Base-by-base conservation (phyloP, 2,888 invertebrate species). In the Chymomyza procnemis region DNA sequence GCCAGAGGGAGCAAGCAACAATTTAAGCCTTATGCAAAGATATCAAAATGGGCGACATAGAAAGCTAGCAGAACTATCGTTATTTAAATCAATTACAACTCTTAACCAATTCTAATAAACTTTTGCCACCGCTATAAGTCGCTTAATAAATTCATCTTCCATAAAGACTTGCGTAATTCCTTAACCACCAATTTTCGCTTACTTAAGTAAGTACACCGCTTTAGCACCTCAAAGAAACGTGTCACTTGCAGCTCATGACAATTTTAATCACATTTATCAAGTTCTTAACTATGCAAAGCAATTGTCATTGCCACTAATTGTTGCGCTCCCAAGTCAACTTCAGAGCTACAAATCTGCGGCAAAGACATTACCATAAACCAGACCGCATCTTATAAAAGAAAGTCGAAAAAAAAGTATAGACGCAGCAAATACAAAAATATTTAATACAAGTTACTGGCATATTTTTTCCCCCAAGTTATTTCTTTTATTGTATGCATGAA, bases 401-500 rank as follows among this genome's bases (percentile, higher is more conserved):
- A 50, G 34, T 18, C n/a, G 19, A 34, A 58, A 63, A 58, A 61
- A 69, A 50, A 26, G 8, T 6, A 26, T 26, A 56, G 22, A 14
- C 4, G 46, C 58, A n/a, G 58, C n/a, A 12, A 54, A 19, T 26
- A 46, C 30, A 55, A 18, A 50, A 66, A 70, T 66, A 68, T 71
- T 71, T 78, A 75, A 78, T 71, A 73, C 68, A 66, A 63, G 64
- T 76, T 66, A 73, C 58, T 62, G 66, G 68, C 67, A 71, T 64
- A 63, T 78, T 74, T 69, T 62, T 69, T 57, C 62, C 50, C 50
- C 21, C 61, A 70, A 84, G 79, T 64, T 76, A 69, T 79, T 71
- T 65, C 69, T 66, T 71, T 75, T 66, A 69, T 82, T 80, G 66
- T 79, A 21, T 67, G 61, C 61, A 64, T 68, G 70, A 61, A 56